Conservation (phyloP, 2,888 invertebrate genomes). For the Xylocampa areola region DNA sequence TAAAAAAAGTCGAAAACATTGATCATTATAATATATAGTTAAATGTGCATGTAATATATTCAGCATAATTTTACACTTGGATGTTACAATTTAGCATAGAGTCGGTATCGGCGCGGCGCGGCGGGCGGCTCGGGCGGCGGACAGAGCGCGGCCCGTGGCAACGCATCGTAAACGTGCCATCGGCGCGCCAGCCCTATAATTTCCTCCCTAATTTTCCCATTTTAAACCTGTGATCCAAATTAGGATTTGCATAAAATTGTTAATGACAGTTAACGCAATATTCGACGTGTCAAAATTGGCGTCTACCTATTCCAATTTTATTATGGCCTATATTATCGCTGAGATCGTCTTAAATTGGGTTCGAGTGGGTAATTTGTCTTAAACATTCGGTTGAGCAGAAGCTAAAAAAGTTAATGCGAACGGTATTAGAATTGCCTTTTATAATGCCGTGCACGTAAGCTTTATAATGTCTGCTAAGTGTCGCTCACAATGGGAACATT, state of each 20-base stretch:
- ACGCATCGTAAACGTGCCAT: slow-evolving; percentile 77
- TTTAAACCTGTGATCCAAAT: slow-evolving; percentile 83
- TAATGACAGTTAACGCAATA: slow-evolving; percentile 83
- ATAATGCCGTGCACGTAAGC: slow-evolving; percentile 56
- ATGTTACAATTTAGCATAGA: slow-evolving; percentile 57
- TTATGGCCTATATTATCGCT: slow-evolving; percentile 73
- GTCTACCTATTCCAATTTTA: slow-evolving; percentile 74
- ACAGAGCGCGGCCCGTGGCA: slow-evolving; percentile 70
- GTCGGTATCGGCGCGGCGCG: slow-evolving; percentile 46
- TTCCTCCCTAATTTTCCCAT: slow-evolving; percentile 83
- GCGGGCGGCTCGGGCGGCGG: slow-evolving; percentile 29
- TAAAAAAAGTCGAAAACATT: slow-evolving; percentile 40
- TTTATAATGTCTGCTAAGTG: slow-evolving; percentile 57
- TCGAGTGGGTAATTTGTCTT: slow-evolving; percentile 69
- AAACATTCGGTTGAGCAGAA: slow-evolving; percentile 70
- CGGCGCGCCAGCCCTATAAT: slow-evolving; percentile 83
- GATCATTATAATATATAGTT: slow-evolving; percentile 27
- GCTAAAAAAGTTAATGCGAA: slow-evolving; percentile 69
- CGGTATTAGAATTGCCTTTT: slow-evolving; percentile 64
- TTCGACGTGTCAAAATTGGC: slow-evolving; percentile 82
- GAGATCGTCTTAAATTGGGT: slow-evolving; percentile 69
- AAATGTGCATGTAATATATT: slow-evolving; percentile 41
- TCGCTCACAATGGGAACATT: slow-evolving; percentile 49
- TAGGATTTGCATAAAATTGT: slow-evolving; percentile 87
- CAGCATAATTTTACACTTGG: slow-evolving; percentile 61